Evolutionary conservation across 2,113 vertebrate genomes (phyloP), one percentile per base, ranked within the genome.

Genomic region (Macquaria ambigua): DNA sequence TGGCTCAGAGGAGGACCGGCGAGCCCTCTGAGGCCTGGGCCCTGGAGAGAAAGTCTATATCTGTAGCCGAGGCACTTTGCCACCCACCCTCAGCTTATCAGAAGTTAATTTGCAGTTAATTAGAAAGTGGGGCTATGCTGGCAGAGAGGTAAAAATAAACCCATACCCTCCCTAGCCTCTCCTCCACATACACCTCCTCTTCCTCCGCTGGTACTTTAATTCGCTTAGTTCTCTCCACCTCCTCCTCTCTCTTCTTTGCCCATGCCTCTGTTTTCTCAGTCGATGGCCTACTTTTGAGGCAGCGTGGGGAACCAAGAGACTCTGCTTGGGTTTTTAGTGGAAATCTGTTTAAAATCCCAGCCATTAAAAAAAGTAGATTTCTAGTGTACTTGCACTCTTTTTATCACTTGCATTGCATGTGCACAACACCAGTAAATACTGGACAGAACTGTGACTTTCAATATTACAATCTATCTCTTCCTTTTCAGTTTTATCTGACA

Each of bases 21-120:
- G 31, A 66, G 67, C 76, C 85, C 84, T 76, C 12, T 0, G 90
- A 82, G 92, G 75, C 62, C 82, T 3, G 14, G 39, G 66, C 88
- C 71, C 73, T 8, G 68, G 76, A 90, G 81, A 77, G 82, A 88
- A 86, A 64, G 48, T 52, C 86, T 90, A 79, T 56, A 87, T 90
- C 78, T 64, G 81, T 76, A 89, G 83, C 71, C 16, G 52, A 23
- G 9, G 71, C 69, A 55, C 82, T 81, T 25, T 74, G 53, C 43
- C 78, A 46, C 73, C 79, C 67, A 9, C 62, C 73, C 87, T 73
- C 46, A 72, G 61, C 83, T 81, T 66, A 88, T 94, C 85, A 91
- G 74, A 92, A 93, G 90, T 92, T 95, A 93, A 95, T 96, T 95
- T 91, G 85, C 88, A 82, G 78, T 91, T 95, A 95, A 95, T 96